Evolutionary conservation across 2,797 vertebrate species (phyloP), one percentile per base, ranked within the genome.

Genomic region (Gymnopithys bicolor): DNA sequence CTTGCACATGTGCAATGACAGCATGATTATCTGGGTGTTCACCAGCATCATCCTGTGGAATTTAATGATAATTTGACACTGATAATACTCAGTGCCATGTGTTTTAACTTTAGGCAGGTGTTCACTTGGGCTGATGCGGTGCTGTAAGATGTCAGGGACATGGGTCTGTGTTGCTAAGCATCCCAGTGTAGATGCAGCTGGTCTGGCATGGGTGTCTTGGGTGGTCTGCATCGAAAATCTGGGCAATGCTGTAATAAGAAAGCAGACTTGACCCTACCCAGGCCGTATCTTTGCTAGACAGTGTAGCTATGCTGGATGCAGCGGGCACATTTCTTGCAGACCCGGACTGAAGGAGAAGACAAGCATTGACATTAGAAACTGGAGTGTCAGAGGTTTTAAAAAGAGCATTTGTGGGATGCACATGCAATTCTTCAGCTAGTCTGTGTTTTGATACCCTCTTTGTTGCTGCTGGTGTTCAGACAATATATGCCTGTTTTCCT

Each of bases 1-100:
- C 30, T 41, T 7, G 3, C 30, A 22, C 0, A 0, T 53, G 55
- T 71, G 45, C 35, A 46, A 3, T 24, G 51, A 23, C 60, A 55
- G 13, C 1, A 1, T 56, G 63, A 41, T 87, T 56, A 55, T 63
- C n/a, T 71, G 60, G 25, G 56, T 53, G 23, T 73, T 84, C 22
- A 28, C 48, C 2, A 1, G 16, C 0, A 0, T 83, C 71, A 49
- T 52, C 52, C 45, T 74, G 45, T 79, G 70, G 52, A 86, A 81
- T 58, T 80, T 67, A 62, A 1, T 52, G 60, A 7, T 70, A 21
- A 49, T 64, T 77, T 63, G 25, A 53, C 19, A 25, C 15, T 33
- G 62, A 21, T 83, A 71, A 67, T 17, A 16, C 39, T 83, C 30
- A n/a, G 33, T 1, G 9, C 60, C 1, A 1, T 68, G 12, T 0